Evolutionary conservation across 1,140 invertebrate genomes (phyloP), one percentile per base, ranked within the genome.

Genomic region (Branchinecta lindahli): DNA sequence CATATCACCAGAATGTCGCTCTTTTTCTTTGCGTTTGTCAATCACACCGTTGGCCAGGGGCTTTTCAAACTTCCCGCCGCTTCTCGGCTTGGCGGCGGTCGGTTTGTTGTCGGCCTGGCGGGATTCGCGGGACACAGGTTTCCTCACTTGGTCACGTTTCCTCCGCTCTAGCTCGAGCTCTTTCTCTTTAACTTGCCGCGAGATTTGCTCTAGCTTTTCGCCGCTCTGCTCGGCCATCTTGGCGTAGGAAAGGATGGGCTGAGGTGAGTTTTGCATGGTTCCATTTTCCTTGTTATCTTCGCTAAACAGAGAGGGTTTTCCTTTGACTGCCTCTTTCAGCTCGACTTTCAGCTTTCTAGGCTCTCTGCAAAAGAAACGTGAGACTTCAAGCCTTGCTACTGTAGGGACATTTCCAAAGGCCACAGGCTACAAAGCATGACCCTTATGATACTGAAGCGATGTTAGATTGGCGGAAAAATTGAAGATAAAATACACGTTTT

Each of bases 161-260:
- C 44, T 72, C 67, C 68, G 21, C 20, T 72, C 68, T 20, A 69
- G 71, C 47, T 72, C 71, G n/a, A 69, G 46, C 45, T 69, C 68
- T 12, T 69, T 68, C 52, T 72, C 71, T 33, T 72, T 72, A 46
- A 67, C 68, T 66, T 72, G 68, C 33, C 71, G 71, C 8, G 71
- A 68, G 66, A 72, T 66, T 52, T 72, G 71, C 52, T 72, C 71
- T 21, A 72, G 20, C n/a, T 66, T 46, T 33, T 72, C 71, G 20
- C 66, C 69, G 21, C 68, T 66, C 71, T 72, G 71, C 47, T 72
- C 71, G 52, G 71, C 71, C 71, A 72, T 69, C 47, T 72, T 72
- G 21, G 71, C 71, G 68, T 72, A 72, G 6, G 71, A 72, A 66
- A 72, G 46, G 45, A 46, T 46, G 44, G 70, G 70, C 10, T 45